Percentiles rank a stretch among this genome's conserved stretches.
Evolutionary conservation across 2,113 vertebrate species (phyloP).

Genomic region (Camelus dromedarius): DNA sequence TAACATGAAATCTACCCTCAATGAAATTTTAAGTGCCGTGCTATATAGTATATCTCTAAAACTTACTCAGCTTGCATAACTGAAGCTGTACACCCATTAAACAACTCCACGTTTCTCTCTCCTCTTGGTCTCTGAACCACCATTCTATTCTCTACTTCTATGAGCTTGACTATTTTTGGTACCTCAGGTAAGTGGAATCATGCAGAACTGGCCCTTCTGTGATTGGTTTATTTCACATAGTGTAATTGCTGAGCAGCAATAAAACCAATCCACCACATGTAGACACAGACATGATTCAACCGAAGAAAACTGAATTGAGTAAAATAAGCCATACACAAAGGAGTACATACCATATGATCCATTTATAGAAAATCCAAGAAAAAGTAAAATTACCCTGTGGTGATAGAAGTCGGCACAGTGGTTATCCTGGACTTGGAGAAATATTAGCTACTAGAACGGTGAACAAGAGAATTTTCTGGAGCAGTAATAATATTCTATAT

Average conservation of each 20-base stretch:
- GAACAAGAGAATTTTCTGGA: background rate
- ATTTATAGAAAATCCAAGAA: conserved; percentile 11
- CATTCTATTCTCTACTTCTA: background rate
- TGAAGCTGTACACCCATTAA: background rate
- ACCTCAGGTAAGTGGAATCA: background rate
- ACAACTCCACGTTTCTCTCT: background rate
- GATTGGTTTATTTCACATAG: background rate
- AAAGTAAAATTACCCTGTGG: background rate
- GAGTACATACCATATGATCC: background rate
- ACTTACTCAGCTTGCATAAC: background rate
- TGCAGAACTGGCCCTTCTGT: background rate
- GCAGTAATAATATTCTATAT: background rate
- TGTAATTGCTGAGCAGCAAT: background rate
- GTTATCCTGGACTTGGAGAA: background rate
- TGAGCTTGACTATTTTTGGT: background rate
- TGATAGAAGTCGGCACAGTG: background rate
- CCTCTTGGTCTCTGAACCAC: background rate
- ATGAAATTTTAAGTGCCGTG: background rate
- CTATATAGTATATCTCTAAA: background rate
- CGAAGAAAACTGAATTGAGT: background rate
- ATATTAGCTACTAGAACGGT: background rate
- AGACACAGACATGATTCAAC: background rate
- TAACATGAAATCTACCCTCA: background rate
- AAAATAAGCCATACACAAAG: background rate
- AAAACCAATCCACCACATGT: background rate